Evolutionary conservation across 2,113 vertebrate genomes (phyloP), one percentile per base, ranked within the genome.

Genomic region (Pachypanchax playfairii): DNA sequence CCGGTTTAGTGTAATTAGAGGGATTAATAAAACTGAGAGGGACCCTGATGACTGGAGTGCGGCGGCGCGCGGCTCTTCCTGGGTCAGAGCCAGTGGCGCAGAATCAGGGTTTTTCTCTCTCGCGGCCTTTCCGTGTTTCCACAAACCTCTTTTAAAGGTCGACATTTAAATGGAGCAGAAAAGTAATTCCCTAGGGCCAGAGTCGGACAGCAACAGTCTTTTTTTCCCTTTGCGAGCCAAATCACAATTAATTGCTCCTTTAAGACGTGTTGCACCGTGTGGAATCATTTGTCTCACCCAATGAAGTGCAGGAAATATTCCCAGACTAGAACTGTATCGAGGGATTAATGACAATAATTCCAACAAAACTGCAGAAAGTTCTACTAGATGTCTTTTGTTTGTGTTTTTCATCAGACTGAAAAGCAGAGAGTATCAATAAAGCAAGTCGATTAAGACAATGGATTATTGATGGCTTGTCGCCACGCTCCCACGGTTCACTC

Each of bases 151-250:
- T 87, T 84, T 55, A 63, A 90, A 90, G 64, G 65, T 76, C 75
- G 74, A 80, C 84, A 76, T 87, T 88, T 87, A 91, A 91, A 91
- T 90, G 85, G 88, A 83, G 85, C 88, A 90, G 85, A 83, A 86
- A 88, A 84, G 83, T 74, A 76, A 86, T 83, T 78, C 90, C 90
- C 83, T 75, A 79, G 80, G 84, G 48, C 75, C 66, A n/a, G 67
- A 75, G 83, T 73, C 79, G 66, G 60, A 73, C 78, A 86, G 80
- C 72, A 82, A 77, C 74, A 80, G 84, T 78, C 84, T 79, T 76
- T 80, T 87, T 81, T 84, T 78, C 79, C 77, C 77, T 78, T 86
- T 83, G 82, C 79, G 58, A 65, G 74, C 76, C 55, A 88, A 92
- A 91, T 92, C 86, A 77, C 75, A 84, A 77, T 81, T 92, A 92